Evolutionary conservation across 2,888 invertebrate species (phyloP), one percentile per base, ranked within the genome.

Genomic region (Protonemura montana): DNA sequence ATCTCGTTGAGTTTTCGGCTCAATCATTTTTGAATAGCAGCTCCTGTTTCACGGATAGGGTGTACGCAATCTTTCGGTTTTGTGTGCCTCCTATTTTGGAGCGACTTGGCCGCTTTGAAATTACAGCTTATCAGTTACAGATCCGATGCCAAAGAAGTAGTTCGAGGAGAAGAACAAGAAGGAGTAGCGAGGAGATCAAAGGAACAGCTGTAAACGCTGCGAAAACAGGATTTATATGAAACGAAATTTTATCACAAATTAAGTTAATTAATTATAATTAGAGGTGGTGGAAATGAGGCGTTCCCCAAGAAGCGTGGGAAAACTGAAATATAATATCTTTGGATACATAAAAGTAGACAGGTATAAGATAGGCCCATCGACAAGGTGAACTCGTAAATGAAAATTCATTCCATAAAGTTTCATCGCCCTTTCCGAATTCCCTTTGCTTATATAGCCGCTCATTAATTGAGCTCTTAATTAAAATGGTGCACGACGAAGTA

Each of bases 391-490:
- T 59, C 59, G 59, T 59, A 59, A 59, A 59, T 59, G 59, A 59
- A 59, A 21, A 59, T 59, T 59, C 13, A 13, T 59, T 59, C 59
- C 59, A 59, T 59, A 59, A 21, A n/a, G 2, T 13, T 59, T 21
- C 59, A 59, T 59, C 21, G 21, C 59, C 59, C 59, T 59, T 59
- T 59, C 59, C 59, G 21, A 59, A 59, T 59, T 59, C 59, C 59
- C 21, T 21, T 59, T 59, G 59, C 59, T 59, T 59, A 7, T 21
- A 59, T 21, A 59, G 59, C 59, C 59, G 59, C 59, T 16, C 59
- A 59, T 59, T 59, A 59, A 59, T 59, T 59, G 59, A 59, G 59
- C 59, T 59, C 59, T 59, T 59, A 59, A 59, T 59, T 59, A 59
- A 59, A 59, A 59, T 59, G 59, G 59, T 21, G 59, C 59, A 59